These are phyloP conservation scores for Parnassius apollo DNA, from an alignment of 2,888 invertebrate genomes.

Conservation along the genomic window DNA sequence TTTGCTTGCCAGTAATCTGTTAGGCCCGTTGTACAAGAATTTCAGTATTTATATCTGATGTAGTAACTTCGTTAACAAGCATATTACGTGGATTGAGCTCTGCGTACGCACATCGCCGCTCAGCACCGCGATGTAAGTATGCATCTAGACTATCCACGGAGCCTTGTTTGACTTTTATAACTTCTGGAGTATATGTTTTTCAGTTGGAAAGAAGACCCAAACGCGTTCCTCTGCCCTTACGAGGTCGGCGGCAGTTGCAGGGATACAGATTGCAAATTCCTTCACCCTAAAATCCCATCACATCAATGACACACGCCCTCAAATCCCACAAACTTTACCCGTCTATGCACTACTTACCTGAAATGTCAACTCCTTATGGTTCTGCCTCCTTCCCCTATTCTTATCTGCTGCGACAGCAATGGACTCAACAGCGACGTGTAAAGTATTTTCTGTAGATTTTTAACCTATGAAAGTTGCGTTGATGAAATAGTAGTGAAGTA, in stretches of 20 bases:
- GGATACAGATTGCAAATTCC: slow-evolving; percentile 74
- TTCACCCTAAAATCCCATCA: slow-evolving; percentile 59
- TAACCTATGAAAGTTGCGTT: slow-evolving; percentile 22
- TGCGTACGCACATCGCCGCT: slow-evolving; percentile 57
- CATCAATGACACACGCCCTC: slow-evolving; percentile 52
- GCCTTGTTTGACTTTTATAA: slow-evolving; percentile 29
- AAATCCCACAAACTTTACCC: slow-evolving; percentile 35
- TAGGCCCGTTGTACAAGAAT: slow-evolving; percentile 46
- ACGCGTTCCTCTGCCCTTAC: slow-evolving; percentile 75
- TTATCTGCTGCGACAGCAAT: slow-evolving; percentile 40
- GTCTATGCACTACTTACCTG: slow-evolving; percentile 18
- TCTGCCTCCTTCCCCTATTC: slow-evolving; percentile 36
- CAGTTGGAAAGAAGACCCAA: slow-evolving; percentile 75
- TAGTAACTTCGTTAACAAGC: slow-evolving; percentile 36
- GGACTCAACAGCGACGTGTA: slow-evolving; percentile 68
- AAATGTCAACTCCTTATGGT: slow-evolving; percentile 24
- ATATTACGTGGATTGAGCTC: slow-evolving; percentile 50
- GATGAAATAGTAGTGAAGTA: too few relatives aligned
- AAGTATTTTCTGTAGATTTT: slow-evolving; percentile 58
- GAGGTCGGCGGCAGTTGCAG: slow-evolving; percentile 76
- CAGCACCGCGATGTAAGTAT: slow-evolving; percentile 62
- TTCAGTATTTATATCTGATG: slow-evolving; percentile 46
- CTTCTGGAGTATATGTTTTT: slow-evolving; percentile 46
- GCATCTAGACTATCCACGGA: slow-evolving; percentile 52
- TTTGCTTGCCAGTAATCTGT: slow-evolving; percentile 31